phyloP scores from a whole-genome alignment of 2,113 vertebrate species.

The Menidia beryllina region DNA sequence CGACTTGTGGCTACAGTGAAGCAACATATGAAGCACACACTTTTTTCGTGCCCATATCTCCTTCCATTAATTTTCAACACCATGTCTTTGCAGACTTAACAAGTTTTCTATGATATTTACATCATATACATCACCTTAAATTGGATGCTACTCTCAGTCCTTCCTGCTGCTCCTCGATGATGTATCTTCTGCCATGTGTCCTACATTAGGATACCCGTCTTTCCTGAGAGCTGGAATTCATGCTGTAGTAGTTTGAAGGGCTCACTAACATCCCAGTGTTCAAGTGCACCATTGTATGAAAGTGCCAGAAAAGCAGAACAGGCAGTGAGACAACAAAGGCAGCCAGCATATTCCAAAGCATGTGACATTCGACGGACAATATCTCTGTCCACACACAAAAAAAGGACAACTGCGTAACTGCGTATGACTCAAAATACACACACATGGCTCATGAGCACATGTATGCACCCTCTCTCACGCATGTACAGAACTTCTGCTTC shows the following conservation, averaged over 20 bases:
- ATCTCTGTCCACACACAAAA: conserved; percentile 72
- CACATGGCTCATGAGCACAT: conserved; percentile 43
- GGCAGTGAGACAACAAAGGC: conserved; percentile 80
- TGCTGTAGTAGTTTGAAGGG: conserved; percentile 80
- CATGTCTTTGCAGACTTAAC: too few species aligned
- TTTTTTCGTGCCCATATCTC: too few species aligned
- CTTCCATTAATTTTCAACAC: too few species aligned
- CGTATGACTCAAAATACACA: conserved; percentile 63
- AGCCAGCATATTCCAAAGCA: conserved; percentile 86
- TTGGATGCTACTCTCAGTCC: conserved; percentile 58
- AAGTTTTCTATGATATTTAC: too few species aligned
- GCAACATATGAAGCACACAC: too few species aligned
- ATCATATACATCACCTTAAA: conserved; percentile 77
- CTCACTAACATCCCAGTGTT: conserved; percentile 80
- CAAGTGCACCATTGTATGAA: conserved; percentile 85
- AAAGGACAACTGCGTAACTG: conserved; percentile 72
- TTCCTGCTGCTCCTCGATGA: conserved; percentile 54
- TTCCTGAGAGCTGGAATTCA: conserved; percentile 80
- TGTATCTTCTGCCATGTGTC: conserved; percentile 75
- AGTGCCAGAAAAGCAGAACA: conserved; percentile 87
- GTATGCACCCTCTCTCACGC: conserved; percentile 33
- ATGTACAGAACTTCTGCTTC: conserved; percentile 29
- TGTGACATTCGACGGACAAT: conserved; percentile 81
- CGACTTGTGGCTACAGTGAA: too few species aligned
- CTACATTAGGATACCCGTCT: conserved; percentile 72